These are phyloP conservation scores for Linepithema humile DNA, from an alignment of 1,140 invertebrate species.

Conservation along the genomic window DNA sequence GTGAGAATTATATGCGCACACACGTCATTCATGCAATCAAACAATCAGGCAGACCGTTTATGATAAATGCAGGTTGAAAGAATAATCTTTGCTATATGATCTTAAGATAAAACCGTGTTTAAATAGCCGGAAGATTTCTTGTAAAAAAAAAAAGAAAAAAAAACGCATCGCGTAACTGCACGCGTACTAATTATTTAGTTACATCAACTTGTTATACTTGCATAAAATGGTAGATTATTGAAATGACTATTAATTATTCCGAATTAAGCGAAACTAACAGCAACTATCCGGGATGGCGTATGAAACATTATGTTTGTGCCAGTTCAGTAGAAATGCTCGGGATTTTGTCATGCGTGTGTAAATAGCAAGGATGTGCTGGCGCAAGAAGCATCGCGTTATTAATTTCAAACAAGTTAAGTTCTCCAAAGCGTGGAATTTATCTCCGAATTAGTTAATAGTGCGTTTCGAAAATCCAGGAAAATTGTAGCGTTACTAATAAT, in stretches of 20 bases:
- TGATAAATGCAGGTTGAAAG: constrained; percentile 32
- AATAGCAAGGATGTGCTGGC: constrained; percentile 10
- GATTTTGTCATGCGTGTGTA: too few relatives aligned
- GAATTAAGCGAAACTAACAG: constrained; percentile 13
- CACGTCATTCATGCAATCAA: constrained; percentile 66
- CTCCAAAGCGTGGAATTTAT: background rate
- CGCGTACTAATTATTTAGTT: background rate
- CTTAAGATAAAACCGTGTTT: constrained; percentile 17
- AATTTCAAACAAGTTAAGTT: constrained; percentile 42
- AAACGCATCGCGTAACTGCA: background rate
- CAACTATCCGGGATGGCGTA: background rate
- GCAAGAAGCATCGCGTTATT: background rate
- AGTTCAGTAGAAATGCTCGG: background rate
- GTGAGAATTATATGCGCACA: constrained; percentile 54
- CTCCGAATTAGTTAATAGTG: background rate
- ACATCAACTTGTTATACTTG: background rate
- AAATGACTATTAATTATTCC: background rate
- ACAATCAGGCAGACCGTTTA: constrained; percentile 66
- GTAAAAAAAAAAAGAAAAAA: too few relatives aligned
- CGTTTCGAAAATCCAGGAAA: background rate
- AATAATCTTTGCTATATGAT: constrained; percentile 30
- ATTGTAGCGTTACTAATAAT: too few relatives aligned
- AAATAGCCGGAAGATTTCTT: background rate
- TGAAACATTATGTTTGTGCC: background rate
- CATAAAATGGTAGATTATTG: constrained; percentile 8